Conservation (phyloP, 2,113 vertebrate genomes). For the human region GRCh38 chr5:115813001-115813500, state of each 20-base stretch:
- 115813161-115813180: slow-evolving; percentile 80
- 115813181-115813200: slow-evolving; percentile 99
- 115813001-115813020: neutral
- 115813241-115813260: slow-evolving; percentile 98
- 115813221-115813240: slow-evolving; percentile 96
- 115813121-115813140: neutral
- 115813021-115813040: neutral
- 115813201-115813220: slow-evolving; percentile 98
- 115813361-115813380: neutral
- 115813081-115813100: neutral
- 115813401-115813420: neutral
- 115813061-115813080: neutral
- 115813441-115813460: neutral
- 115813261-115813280: slow-evolving; percentile 62
- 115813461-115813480: neutral
- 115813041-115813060: neutral
- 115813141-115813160: neutral
- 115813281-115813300: slow-evolving; percentile 1
- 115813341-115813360: neutral
- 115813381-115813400: neutral
- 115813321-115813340: neutral
- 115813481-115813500: neutral
- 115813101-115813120: neutral
- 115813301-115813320: slow-evolving; percentile 19
- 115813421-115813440: slow-evolving; percentile 12